Conservation (phyloP, 2,797 vertebrate species). For the Sphenopsis melanotis region DNA sequence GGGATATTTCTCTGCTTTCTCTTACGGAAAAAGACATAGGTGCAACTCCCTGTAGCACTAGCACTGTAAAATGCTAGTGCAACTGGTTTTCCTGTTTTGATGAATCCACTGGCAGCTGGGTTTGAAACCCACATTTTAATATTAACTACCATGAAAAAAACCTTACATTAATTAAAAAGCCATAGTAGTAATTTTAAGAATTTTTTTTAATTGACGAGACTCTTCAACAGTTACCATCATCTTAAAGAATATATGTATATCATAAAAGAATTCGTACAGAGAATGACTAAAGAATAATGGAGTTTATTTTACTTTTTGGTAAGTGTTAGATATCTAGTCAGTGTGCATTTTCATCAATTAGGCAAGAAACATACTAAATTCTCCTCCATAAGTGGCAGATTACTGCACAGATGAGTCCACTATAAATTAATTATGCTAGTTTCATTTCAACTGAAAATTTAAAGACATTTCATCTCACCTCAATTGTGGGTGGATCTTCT, state of each 20-base stretch:
- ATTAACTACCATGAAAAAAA: background rate
- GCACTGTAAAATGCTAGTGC: background rate
- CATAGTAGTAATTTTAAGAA: background rate
- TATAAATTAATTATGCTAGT: background rate
- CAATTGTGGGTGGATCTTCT: constrained; percentile 86
- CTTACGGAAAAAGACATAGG: background rate
- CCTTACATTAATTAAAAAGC: background rate
- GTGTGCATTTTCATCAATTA: background rate
- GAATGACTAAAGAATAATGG: background rate
- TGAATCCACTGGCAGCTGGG: background rate
- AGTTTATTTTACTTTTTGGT: background rate
- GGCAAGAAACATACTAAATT: background rate
- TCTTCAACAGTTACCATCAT: background rate
- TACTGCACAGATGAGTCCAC: background rate
- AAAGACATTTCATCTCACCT: constrained; percentile 77
- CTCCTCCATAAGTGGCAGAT: background rate
- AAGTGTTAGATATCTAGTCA: background rate
- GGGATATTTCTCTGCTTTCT: background rate
- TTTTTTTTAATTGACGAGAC: background rate
- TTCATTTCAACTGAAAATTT: background rate
- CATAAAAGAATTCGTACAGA: background rate
- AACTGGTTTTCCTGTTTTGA: background rate
- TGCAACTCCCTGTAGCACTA: background rate
- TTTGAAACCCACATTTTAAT: background rate
- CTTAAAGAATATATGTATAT: background rate